Conservation (phyloP, 2,888 invertebrate genomes). For the Piscicola geometra region DNA sequence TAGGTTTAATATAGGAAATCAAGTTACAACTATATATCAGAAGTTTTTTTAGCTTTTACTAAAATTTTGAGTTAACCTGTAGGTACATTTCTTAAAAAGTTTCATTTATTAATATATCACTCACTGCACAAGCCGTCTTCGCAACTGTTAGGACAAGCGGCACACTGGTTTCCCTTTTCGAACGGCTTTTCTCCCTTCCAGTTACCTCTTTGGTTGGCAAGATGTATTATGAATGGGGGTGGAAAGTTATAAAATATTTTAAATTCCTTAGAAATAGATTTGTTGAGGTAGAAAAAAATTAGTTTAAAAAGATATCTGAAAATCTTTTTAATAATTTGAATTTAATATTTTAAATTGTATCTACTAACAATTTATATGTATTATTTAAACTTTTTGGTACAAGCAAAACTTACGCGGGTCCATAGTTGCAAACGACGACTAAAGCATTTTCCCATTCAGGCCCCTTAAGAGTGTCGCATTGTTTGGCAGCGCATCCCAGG, state of each 20-base stretch:
- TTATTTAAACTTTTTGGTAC: no score
- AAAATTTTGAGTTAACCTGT: no score
- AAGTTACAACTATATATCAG: no score
- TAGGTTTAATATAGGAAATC: no score
- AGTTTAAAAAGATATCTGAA: background rate
- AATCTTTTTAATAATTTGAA: no score
- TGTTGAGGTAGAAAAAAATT: background rate
- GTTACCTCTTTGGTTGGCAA: constrained; percentile 4
- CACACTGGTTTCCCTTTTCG: background rate
- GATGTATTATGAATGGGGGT: no score
- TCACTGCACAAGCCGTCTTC: background rate
- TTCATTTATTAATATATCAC: no score
- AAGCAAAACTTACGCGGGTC: constrained; percentile 9
- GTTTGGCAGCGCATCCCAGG: background rate
- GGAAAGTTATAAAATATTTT: no score
- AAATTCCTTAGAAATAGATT: background rate
- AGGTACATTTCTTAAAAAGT: no score
- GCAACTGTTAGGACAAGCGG: background rate
- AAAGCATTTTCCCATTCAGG: background rate
- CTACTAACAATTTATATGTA: no score
- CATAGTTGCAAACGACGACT: constrained; percentile 4
- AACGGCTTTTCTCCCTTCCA: constrained; percentile 9
- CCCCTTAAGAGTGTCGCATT: background rate
- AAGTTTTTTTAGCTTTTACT: no score
- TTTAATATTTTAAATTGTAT: no score